Percentiles rank a stretch among this genome's conserved stretches.
Conservation (phyloP, 2,113 vertebrate genomes). For the Pelvicachromis taeniatus region DNA sequence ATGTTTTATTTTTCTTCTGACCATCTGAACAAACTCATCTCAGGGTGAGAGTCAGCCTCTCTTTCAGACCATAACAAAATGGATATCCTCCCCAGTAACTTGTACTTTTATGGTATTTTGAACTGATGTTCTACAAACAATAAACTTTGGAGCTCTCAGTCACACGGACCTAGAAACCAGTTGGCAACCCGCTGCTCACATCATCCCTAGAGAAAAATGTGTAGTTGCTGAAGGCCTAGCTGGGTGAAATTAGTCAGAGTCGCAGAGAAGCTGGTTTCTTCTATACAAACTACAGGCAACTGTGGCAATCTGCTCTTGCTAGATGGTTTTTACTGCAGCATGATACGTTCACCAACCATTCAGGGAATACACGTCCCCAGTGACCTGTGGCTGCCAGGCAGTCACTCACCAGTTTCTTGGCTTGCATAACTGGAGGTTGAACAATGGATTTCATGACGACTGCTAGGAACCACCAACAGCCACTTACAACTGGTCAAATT, state of each 20-base stretch:
- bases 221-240: background rate
- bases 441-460: rapidly evolving
- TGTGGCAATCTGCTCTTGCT: background rate
- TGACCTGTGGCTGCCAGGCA: background rate
- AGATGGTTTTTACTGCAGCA: background rate
- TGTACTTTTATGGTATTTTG: background rate
- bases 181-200: background rate
- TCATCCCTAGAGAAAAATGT: background rate
- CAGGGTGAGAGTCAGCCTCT: background rate
- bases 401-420: background rate
- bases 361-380: background rate
- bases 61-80: background rate
- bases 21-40: background rate
- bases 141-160: background rate
- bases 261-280: background rate
- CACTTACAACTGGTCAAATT: background rate
- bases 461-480: background rate
- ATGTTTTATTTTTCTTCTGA: background rate
- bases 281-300: rapidly evolving
- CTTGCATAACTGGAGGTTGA: background rate
- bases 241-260: background rate
- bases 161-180: background rate
- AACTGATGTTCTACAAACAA: background rate
- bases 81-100: background rate
- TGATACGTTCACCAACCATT: background rate